Evolutionary conservation across 2,113 vertebrate genomes (phyloP), one percentile per base, ranked within the genome.

Genomic region (Myotis brandtii): DNA sequence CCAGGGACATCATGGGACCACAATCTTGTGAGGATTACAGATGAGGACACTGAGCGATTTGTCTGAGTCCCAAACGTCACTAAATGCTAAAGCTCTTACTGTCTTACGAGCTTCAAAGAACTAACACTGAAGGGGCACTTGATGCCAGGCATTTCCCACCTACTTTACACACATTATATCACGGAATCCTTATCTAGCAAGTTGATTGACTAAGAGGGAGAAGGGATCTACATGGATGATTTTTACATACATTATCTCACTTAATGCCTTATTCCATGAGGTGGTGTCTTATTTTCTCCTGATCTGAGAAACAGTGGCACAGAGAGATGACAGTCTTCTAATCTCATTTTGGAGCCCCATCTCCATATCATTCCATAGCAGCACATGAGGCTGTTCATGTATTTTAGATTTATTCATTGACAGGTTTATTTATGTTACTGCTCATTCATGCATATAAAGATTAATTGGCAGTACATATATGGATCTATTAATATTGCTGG

Each of bases 61-160:
- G 69, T 84, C 86, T 93, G 56, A 70, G 21, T 88, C n/a, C 86
- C 48, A 75, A 43, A 40, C 69, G 69, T 25, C 32, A 86, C 27
- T 30, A 46, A 52, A 54, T 86, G 43, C 11, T 50, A 2, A 25
- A 73, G 27, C n/a, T 83, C 54, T 34, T 85, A 14, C 59, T 59
- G 3, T 77, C 46, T 88, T 67, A 48, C 11, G 84, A n/a, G n/a
- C n/a, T 91, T 96, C 48, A 88, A 92, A 81, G 48, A 81, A 62
- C 23, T 18, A n/a, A 10, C 37, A 54, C 34, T 43, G 50, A 84
- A 66, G 56, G 73, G 40, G 7, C n/a, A 16, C 20, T 4, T 8
- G 37, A 34, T 12, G 13, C 30, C 48, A 54, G 69, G 9, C 34
- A 43, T 67, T 88, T 91, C 77, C 43, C 4, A 32, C 4, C 34